Percentiles rank a stretch among this genome's conserved stretches.
phyloP scores from a whole-genome alignment of 2,888 invertebrate genomes.

The Xanthostigma xanthostigma region DNA sequence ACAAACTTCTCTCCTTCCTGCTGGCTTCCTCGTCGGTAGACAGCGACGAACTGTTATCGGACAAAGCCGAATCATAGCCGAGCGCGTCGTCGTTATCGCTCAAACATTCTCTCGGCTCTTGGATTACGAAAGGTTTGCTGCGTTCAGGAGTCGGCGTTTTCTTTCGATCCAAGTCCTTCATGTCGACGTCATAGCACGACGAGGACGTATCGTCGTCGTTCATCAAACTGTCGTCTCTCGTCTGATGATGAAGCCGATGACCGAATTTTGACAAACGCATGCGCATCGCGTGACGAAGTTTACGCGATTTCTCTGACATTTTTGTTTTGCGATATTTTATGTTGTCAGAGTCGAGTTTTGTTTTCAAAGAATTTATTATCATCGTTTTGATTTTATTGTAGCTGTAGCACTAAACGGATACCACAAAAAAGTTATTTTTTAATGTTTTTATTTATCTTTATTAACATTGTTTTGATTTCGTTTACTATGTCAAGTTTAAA shows the following conservation, averaged over 20 bases:
- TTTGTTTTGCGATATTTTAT: not conserved
- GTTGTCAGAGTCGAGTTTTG: not conserved
- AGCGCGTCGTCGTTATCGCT: not conserved
- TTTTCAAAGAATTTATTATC: not conserved
- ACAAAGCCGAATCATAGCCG: not conserved
- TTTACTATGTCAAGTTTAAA: too few species aligned
- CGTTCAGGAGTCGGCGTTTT: not conserved
- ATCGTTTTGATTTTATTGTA: not conserved
- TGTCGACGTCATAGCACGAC: not conserved
- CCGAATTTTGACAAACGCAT: not conserved
- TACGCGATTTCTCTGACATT: not conserved
- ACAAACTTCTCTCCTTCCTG: not conserved
- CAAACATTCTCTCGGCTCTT: not conserved
- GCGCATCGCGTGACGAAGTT: not conserved
- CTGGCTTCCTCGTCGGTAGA: not conserved
- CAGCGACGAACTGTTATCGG: not conserved
- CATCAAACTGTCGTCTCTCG: not conserved
- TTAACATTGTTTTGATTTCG: too few species aligned
- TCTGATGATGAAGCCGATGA: not conserved
- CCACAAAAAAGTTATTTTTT: too few species aligned
- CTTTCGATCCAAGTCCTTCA: not conserved
- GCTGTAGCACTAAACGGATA: too few species aligned
- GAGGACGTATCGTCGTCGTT: not conserved
- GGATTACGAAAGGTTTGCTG: not conserved
- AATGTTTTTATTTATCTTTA: too few species aligned